Percentiles rank a stretch among this genome's conserved stretches.
Evolutionary conservation across 2,888 invertebrate genomes (phyloP).

Genomic region (Pterostichus madidus): DNA sequence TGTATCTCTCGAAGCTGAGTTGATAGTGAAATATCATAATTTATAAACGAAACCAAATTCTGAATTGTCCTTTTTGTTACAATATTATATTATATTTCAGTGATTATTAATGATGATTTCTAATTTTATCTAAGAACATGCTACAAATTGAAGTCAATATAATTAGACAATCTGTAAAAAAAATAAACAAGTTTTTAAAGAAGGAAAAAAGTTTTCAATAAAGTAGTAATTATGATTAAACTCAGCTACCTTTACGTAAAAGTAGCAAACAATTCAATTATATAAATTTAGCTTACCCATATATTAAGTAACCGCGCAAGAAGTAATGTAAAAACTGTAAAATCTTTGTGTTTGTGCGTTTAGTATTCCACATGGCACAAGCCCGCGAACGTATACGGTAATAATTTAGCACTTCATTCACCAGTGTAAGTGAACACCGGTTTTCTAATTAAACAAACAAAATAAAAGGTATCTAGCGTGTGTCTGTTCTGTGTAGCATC

Average conservation of each 20-base stretch:
- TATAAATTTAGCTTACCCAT: constrained; percentile 43
- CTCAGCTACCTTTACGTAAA: constrained; percentile 7
- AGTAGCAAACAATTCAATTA: constrained; percentile 39
- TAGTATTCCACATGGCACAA: constrained; percentile 36
- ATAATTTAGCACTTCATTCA: constrained; percentile 57
- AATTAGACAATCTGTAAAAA: too few relatives aligned
- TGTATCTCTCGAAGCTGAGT: too few relatives aligned
- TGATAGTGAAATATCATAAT: too few relatives aligned
- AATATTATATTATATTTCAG: too few relatives aligned
- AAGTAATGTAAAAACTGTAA: constrained; percentile 32
- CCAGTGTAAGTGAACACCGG: constrained; percentile 54
- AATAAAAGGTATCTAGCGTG: constrained; percentile 47
- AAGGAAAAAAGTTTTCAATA: not conserved
- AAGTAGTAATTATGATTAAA: constrained; percentile 16
- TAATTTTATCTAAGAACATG: too few relatives aligned
- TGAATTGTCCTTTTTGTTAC: too few relatives aligned
- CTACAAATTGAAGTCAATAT: too few relatives aligned
- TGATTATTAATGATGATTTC: too few relatives aligned
- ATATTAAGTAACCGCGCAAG: constrained; percentile 36
- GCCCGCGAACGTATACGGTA: constrained; percentile 42
- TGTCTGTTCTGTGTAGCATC: constrained; percentile 3
- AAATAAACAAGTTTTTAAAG: not conserved
- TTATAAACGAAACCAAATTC: too few relatives aligned
- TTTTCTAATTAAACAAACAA: constrained; percentile 56
- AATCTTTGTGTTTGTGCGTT: constrained; percentile 24